Base-by-base conservation (phyloP, 1,140 invertebrate genomes). In the Physella acuta region DNA sequence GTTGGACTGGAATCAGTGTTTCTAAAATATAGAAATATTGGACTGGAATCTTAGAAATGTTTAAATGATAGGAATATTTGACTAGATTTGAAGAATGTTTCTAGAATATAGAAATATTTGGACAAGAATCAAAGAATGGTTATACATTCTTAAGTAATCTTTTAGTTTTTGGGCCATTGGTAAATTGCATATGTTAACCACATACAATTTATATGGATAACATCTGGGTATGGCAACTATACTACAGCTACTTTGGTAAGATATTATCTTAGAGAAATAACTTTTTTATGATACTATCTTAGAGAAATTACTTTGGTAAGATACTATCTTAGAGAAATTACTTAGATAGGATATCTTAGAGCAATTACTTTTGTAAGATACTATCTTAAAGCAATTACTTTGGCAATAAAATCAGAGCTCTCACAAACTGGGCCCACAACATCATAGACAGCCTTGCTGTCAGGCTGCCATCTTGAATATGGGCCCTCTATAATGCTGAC, bases 341-440 rank as follows among this genome's bases (percentile, higher is more conserved):
- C 8, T 44, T 20, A 44, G 8, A 44, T 44, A 44, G 8, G 20
- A 11, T 8, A 44, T 44, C 20, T 11, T 44, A 20, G 8, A 8
- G 8, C 8, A 44, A 20, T 44, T 44, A 44, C 8, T 11, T 11
- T 8, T 44, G 39, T 44, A 44, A 11, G 39, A 44, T 11, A 8
- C 8, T 31, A n/a, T n/a, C n/a, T 26, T 0, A 62, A 61, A 37
- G 28, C 16, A 64, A 16, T 62, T 69, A 80, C 81, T 73, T 83
- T 78, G 51, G 80, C 86, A 5, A 87, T 67, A 67, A 87, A 86
- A 74, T 87, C 87, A 8, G 79, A 78, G 52, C 79, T 78, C 74
- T 87, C 87, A 75, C 86, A 87, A 4, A 87, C 81, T 4, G 86
- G 86, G 11, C 87, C 87, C 2, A 87, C 87, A 8, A 87, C 75